These are phyloP conservation scores for Eutolmus rufibarbis DNA, from an alignment of 2,888 invertebrate species.

Conservation along the genomic window DNA sequence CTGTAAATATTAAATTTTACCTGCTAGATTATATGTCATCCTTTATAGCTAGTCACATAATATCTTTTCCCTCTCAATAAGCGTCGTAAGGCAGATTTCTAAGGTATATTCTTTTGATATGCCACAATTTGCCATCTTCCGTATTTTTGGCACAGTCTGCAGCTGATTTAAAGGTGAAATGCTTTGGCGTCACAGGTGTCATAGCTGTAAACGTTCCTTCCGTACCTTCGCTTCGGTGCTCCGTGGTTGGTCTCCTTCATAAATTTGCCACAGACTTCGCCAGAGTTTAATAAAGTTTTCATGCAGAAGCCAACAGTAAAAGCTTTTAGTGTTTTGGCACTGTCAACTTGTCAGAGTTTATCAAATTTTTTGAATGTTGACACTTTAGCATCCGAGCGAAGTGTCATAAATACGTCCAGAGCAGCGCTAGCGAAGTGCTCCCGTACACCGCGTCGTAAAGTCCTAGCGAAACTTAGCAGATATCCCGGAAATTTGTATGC, in stretches of 20 bases:
- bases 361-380: conserved; percentile 39
- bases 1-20: not conserved
- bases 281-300: conserved; percentile 42
- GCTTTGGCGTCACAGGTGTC: conserved; percentile 23
- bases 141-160: not conserved
- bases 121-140: conserved; percentile 2
- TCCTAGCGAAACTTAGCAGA: not conserved
- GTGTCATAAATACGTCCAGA: conserved; percentile 25
- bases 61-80: not conserved
- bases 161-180: conserved; percentile 11
- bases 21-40: not conserved
- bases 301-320: conserved; percentile 28
- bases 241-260: not conserved
- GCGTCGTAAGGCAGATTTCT: not conserved
- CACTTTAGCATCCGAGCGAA: conserved; percentile 31
- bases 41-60: not conserved
- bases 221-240: not conserved
- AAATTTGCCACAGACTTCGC: conserved; percentile 23
- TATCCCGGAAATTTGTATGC: conserved; percentile 1
- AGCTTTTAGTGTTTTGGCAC: conserved; percentile 36
- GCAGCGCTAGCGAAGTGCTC: not conserved
- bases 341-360: conserved; percentile 42
- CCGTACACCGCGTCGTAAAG: not conserved
- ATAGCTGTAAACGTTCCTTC: not conserved
- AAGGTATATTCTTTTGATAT: not conserved